Evolutionary conservation across 2,888 invertebrate genomes (phyloP), one percentile per base, ranked within the genome.

Genomic region (Eupithecia exiguata): DNA sequence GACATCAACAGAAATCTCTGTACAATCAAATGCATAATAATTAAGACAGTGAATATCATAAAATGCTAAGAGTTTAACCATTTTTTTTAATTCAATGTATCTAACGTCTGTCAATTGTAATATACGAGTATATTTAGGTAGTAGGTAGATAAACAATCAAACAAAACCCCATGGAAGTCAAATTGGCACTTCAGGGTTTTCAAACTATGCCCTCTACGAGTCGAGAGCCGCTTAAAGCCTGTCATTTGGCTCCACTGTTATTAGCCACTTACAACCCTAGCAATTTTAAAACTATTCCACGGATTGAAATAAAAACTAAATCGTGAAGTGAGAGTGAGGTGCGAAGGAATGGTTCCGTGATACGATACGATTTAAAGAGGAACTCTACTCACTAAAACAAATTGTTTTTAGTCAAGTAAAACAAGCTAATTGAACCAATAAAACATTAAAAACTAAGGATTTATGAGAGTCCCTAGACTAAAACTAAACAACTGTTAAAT

Each of bases 211-310:
- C 82, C 86, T 86, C 77, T 36, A 84, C 75, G 84, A 58, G 81
- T 85, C 82, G 82, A 87, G 86, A 83, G 86, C 87, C 86, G 83
- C 84, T 84, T 87, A 88, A 89, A 84, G 85, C 83, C 88, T 92
- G 92, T 91, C 92, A 91, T 88, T 91, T 86, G 79, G 77, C 78
- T 79, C 79, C 80, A 88, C 88, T 86, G 84, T 90, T 89, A 92
- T 93, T 93, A 92, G 81, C 88, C 91, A 88, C 90, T 92, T 89
- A 84, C 83, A 81, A 86, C 91, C 91, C 92, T 78, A 81, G 78
- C 86, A 79, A 80, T 84, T 83, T 82, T 81, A 73, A 74, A 82
- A 85, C 84, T 85, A 86, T 85, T 85, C 79, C 79, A 82, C 77
- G 70, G 75, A 77, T 77, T 79, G 81, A 84, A 86, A 84, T 83